phyloP scores from a whole-genome alignment of 2,113 vertebrate species.

The Myiagra hebetior region DNA sequence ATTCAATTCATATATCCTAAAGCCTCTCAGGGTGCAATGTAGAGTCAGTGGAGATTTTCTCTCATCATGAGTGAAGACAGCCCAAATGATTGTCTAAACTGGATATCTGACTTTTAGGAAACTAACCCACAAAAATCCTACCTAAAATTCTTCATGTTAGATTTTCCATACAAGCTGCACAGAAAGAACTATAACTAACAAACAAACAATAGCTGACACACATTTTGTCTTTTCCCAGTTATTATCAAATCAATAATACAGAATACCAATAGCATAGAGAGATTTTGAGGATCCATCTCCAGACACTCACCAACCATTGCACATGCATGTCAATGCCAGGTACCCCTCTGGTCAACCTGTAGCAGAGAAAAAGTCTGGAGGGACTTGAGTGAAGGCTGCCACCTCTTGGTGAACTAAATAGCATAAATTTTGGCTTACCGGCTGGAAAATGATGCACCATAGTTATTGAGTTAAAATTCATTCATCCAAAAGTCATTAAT shows the following conservation, averaged over 20 bases:
- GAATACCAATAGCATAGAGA: background rate
- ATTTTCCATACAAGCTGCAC: background rate
- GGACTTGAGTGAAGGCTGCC: constrained; percentile 3
- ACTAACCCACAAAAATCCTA: background rate
- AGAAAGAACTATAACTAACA: background rate
- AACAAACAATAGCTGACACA: background rate
- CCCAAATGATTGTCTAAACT: background rate
- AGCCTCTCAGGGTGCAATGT: background rate
- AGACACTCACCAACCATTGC: background rate
- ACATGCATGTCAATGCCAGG: background rate
- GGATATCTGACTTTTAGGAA: background rate
- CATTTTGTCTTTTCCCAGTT: background rate
- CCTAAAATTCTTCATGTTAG: background rate
- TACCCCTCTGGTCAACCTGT: background rate
- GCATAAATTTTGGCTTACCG: background rate
- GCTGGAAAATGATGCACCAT: background rate
- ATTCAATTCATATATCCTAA: background rate
- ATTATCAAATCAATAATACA: background rate
- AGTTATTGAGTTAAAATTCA: background rate
- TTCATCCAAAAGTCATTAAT: background rate
- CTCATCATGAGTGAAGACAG: background rate
- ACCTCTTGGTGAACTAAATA: constrained; percentile 23
- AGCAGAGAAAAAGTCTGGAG: background rate
- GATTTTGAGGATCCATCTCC: background rate
- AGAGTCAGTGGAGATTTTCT: background rate